phyloP scores from a whole-genome alignment of 2,888 invertebrate genomes.

The Stenichneumon culpator region DNA sequence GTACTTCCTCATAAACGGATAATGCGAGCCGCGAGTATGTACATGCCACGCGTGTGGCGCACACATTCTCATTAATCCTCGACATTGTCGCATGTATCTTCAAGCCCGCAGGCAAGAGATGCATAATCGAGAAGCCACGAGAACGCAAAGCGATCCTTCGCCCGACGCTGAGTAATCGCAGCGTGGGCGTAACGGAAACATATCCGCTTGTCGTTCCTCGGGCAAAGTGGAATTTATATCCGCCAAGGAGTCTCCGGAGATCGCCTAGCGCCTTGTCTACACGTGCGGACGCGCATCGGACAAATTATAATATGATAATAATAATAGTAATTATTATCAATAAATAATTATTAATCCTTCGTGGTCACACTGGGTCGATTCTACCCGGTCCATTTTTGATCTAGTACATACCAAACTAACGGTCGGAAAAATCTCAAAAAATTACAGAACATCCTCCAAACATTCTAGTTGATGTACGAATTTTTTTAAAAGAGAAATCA shows the following conservation, averaged over 20 bases:
- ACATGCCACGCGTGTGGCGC: neutral
- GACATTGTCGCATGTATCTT: conserved; percentile 20
- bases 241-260: neutral
- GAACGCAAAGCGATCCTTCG: conserved; percentile 24
- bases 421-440: too few species aligned
- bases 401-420: too few species aligned
- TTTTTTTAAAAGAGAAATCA: too few species aligned
- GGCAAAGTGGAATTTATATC: conserved; percentile 8
- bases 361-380: too few species aligned
- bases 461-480: too few species aligned
- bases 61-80: conserved; percentile 28
- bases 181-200: conserved; percentile 43
- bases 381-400: too few species aligned
- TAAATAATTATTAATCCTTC: too few species aligned
- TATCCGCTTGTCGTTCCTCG: conserved; percentile 40
- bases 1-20: neutral
- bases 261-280: neutral
- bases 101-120: conserved; percentile 21
- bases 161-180: conserved; percentile 40
- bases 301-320: neutral
- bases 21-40: neutral
- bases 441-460: too few species aligned
- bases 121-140: conserved; percentile 45
- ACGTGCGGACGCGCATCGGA: neutral
- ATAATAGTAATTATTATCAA: too few species aligned